These are phyloP conservation scores for Oncorhynchus keta DNA, from an alignment of 2,113 vertebrate species.

Conservation along the genomic window DNA sequence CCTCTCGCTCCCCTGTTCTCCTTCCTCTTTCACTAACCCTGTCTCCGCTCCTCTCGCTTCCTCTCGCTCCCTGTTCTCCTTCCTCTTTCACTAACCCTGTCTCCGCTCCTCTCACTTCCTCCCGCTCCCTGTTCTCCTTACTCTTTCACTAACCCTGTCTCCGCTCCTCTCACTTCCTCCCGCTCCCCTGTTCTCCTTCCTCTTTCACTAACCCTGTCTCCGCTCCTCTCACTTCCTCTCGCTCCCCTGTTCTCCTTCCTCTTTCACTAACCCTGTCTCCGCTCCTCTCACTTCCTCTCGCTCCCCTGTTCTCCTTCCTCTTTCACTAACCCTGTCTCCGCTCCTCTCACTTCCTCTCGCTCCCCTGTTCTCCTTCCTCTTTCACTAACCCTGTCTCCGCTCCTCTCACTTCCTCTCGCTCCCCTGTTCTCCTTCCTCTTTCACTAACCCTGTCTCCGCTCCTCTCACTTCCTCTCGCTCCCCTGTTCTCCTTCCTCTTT, in stretches of 20 bases:
- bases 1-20: not conserved
- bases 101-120: too few relatives aligned
- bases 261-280: not conserved
- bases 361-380: too few relatives aligned
- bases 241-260: not conserved
- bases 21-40: too few relatives aligned
- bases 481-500: not conserved
- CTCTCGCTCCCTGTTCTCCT: too few relatives aligned
- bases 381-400: too few relatives aligned
- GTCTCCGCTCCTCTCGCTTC: too few relatives aligned
- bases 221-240: not conserved
- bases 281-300: not conserved
- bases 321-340: too few relatives aligned
- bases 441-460: not conserved
- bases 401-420: too few relatives aligned
- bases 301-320: not conserved
- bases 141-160: not conserved
- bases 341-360: too few relatives aligned
- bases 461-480: not conserved
- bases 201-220: not conserved
- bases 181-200: not conserved
- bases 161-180: not conserved
- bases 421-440: not conserved
- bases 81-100: too few relatives aligned
- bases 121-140: too few relatives aligned